phyloP scores from a whole-genome alignment of 1,140 invertebrate species.

The Phthorimaea operculella region DNA sequence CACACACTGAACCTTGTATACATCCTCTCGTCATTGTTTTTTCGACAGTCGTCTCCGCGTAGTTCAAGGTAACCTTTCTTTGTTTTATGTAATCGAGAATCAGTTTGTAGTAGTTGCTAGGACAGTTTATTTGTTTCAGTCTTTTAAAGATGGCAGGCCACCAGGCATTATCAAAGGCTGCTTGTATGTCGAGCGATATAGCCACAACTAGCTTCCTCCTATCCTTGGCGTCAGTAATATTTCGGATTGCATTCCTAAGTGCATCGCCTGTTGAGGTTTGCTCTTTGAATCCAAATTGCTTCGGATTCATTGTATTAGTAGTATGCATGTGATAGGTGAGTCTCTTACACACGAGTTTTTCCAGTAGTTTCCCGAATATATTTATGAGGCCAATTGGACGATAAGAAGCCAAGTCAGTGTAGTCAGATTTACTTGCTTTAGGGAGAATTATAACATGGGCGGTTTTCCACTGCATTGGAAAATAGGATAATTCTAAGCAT shows the following conservation, averaged over 20 bases:
- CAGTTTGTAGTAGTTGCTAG: not conserved
- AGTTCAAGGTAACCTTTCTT: too few species aligned
- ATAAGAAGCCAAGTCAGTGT: too few species aligned
- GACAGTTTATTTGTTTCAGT: not conserved
- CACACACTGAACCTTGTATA: slow-evolving; percentile 14
- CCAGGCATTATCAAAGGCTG: too few species aligned
- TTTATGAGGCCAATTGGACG: not conserved
- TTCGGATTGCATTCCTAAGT: not conserved
- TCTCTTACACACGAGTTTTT: not conserved
- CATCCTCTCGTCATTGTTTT: slow-evolving; percentile 8
- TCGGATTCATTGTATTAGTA: too few species aligned
- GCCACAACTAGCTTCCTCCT: too few species aligned
- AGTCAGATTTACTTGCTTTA: too few species aligned
- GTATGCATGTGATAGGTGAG: too few species aligned
- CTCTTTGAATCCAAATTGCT: too few species aligned
- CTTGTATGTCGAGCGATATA: too few species aligned
- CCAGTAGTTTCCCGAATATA: not conserved
- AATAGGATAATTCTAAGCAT: not conserved
- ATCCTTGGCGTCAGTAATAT: not conserved
- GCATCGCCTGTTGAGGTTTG: too few species aligned
- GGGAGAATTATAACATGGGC: too few species aligned
- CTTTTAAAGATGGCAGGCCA: too few species aligned
- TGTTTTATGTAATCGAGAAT: not conserved
- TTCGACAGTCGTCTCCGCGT: not conserved
- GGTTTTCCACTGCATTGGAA: not conserved